These are phyloP conservation scores for Drosophila kepulauana DNA, from an alignment of 1,140 invertebrate species.

Conservation along the genomic window DNA sequence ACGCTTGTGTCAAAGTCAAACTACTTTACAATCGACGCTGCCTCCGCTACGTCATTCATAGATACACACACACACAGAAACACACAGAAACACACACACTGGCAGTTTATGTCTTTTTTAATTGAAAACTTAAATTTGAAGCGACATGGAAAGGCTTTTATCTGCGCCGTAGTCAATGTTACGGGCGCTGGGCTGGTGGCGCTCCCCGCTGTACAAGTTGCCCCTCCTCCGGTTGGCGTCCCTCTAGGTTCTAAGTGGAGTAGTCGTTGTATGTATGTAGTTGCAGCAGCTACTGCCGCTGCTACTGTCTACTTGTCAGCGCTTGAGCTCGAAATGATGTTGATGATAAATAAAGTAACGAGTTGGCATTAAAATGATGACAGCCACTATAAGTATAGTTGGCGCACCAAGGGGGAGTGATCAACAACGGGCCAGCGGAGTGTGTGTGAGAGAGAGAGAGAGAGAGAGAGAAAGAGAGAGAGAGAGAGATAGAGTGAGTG, in stretches of 20 bases:
- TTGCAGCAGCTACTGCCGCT: constrained; percentile 43
- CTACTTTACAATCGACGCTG: constrained; percentile 70
- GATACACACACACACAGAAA: constrained; percentile 43
- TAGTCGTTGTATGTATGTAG: constrained; percentile 13
- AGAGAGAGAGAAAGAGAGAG: too few relatives aligned
- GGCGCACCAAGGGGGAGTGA: neutral
- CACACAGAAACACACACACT: constrained; percentile 8
- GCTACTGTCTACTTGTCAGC: constrained; percentile 74
- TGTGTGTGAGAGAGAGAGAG: too few relatives aligned
- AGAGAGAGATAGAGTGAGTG: neutral
- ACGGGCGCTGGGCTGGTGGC: constrained; percentile 43
- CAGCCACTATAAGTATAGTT: constrained; percentile 42
- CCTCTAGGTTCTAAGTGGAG: constrained; percentile 53
- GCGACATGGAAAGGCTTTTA: constrained; percentile 83
- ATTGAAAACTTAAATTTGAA: constrained; percentile 84
- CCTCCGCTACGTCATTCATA: constrained; percentile 60
- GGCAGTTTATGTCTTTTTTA: constrained; percentile 79
- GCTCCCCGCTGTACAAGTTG: constrained; percentile 42
- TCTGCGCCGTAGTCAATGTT: constrained; percentile 72
- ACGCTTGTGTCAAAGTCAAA: constrained; percentile 78
- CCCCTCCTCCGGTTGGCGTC: constrained; percentile 13
- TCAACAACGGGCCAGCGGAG: too few relatives aligned
- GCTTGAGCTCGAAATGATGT: constrained; percentile 72
- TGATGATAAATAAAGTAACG: constrained; percentile 83
- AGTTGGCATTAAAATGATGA: constrained; percentile 83